Evolutionary conservation across 2,797 vertebrate species (phyloP), one percentile per base, ranked within the genome.

Genomic region (Pseudomugil tenellus): DNA sequence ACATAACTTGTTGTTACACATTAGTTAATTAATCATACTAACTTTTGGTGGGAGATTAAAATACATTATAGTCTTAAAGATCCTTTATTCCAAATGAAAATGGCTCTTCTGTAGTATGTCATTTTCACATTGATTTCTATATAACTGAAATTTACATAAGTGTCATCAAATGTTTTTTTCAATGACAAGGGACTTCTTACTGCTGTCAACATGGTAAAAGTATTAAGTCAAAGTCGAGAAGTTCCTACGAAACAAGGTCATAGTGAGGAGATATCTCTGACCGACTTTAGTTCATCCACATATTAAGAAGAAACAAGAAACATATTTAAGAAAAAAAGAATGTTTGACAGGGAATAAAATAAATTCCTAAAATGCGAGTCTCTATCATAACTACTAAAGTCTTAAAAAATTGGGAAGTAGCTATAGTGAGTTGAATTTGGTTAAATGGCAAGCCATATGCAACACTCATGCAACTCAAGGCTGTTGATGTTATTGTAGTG

Each of bases 251-350:
- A 69, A 51, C 19, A 58, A 63, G 31, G 23, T 56, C 11, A 28
- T 21, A 41, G 31, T 16, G 34, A 21, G 11, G 49, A 60, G 69
- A 63, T 19, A 2, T 11, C 55, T 71, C 17, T 3, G 8, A 51
- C 26, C 12, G 14, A 55, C 65, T 56, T 31, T 67, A 25, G 56
- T 66, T 69, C 67, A 26, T 78, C 76, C n/a, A 59, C 74, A 17
- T 19, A 41, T 1, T 34, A 9, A 37, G 58, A 59, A 59, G 71
- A 46, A 2, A 34, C 8, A 34, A 9, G 9, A 1, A 34, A 32
- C 5, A 32, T 5, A 32, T 1, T 1, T 5, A 29, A 49, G n/a
- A 16, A 6, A 60, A 58, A 37, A 69, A 70, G 19, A 58, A 23
- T 21, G 65, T 26, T 26, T 6, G 6, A 14, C 19, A 58, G 14